These are phyloP conservation scores for Apteryx owenii DNA, from an alignment of 2,113 vertebrate genomes.

Conservation along the genomic window DNA sequence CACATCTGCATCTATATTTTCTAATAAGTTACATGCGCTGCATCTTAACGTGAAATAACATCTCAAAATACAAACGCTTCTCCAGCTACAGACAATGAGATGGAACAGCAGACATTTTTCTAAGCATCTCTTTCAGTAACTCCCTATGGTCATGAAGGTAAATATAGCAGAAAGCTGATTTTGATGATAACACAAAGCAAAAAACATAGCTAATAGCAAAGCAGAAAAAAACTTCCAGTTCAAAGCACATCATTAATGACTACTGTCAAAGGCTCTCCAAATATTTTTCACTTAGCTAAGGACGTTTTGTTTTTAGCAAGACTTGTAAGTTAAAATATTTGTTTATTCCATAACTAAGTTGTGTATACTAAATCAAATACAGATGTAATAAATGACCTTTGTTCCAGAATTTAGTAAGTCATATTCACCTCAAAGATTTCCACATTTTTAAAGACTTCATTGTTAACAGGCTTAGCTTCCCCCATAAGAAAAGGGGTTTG, in stretches of 20 bases:
- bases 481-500: background rate
- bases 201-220: constrained; percentile 61
- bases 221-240: constrained; percentile 31
- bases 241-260: constrained; percentile 57
- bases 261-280: constrained; percentile 53
- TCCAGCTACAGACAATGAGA: background rate
- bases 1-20: background rate
- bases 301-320: constrained; percentile 18
- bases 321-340: constrained; percentile 11
- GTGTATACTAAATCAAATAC: background rate
- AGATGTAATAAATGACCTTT: background rate
- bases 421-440: background rate
- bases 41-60: background rate
- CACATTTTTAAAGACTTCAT: background rate
- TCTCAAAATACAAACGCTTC: background rate
- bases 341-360: constrained; percentile 34
- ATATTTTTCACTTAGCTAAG: constrained; percentile 6
- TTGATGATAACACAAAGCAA: constrained; percentile 45
- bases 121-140: constrained; percentile 4
- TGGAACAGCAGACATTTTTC: background rate
- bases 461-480: background rate
- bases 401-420: background rate
- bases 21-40: background rate
- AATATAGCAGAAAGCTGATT: constrained; percentile 46
- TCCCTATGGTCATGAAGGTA: constrained; percentile 34